Evolutionary conservation across 23 tunicate species (phyloP).

Genomic region (Trididemnum clinides): DNA sequence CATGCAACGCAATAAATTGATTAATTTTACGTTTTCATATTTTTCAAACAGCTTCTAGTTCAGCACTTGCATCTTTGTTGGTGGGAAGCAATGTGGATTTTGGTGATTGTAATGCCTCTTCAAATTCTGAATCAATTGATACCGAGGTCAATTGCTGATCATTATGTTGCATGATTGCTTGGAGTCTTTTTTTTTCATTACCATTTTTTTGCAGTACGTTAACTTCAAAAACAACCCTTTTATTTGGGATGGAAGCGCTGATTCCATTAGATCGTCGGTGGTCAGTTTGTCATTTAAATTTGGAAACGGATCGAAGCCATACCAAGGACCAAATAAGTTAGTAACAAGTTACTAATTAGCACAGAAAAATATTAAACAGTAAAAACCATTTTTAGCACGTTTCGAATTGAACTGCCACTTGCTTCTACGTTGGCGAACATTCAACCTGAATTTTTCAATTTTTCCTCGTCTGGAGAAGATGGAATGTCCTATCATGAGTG

Average conservation of each 20-base stretch:
- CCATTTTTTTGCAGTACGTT: neutral
- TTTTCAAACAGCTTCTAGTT: no score
- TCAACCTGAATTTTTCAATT: conserved; percentile 34
- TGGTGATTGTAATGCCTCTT: conserved; percentile 3
- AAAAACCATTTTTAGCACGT: conserved; percentile 40
- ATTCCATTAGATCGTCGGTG: conserved; percentile 59
- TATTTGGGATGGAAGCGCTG: conserved; percentile 87
- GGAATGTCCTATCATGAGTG: conserved; percentile 82
- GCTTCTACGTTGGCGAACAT: conserved; percentile 19
- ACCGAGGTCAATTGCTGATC: conserved; percentile 25
- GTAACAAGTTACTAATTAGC: neutral
- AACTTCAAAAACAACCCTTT: conserved; percentile 57
- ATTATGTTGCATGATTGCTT: neutral
- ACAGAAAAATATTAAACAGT: neutral
- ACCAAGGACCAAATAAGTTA: conserved; percentile 42
- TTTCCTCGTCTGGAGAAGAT: conserved; percentile 62
- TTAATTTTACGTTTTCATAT: no score
- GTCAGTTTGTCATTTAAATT: conserved; percentile 70
- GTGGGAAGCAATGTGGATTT: conserved; percentile 30
- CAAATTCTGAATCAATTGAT: conserved; percentile 29
- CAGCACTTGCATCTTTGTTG: conserved; percentile 4
- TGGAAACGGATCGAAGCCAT: conserved; percentile 49
- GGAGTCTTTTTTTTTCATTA: neutral
- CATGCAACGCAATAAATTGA: no score
- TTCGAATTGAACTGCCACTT: conserved; percentile 63